Conservation (phyloP, 2,113 vertebrate genomes). For the Tragelaphus imberbis region DNA sequence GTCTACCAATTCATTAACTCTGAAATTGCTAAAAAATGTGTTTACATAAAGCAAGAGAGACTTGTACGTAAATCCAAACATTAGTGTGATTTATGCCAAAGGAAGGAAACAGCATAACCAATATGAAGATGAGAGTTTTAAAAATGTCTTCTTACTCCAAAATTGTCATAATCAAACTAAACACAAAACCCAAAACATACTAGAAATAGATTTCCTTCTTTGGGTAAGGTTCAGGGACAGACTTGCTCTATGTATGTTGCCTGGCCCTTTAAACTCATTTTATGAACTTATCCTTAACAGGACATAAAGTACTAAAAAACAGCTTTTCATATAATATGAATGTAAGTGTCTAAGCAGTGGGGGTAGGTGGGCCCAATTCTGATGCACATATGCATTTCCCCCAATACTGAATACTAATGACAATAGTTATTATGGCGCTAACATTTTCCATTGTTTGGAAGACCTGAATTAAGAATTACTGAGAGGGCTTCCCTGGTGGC, state of each 20-base stretch:
- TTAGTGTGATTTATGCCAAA: neutral
- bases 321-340: neutral
- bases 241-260: neutral
- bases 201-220: neutral
- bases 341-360: neutral
- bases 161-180: neutral
- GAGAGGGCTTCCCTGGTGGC: neutral
- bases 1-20: neutral
- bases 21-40: neutral
- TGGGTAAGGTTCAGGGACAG: neutral
- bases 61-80: conserved; percentile 8
- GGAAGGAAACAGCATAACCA: neutral
- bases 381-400: neutral
- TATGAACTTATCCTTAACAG: neutral
- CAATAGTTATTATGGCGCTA: neutral
- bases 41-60: conserved; percentile 12
- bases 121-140: neutral
- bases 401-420: conserved; percentile 14
- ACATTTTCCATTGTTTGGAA: neutral
- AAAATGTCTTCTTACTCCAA: neutral
- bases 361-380: neutral
- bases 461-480: neutral
- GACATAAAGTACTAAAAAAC: neutral
- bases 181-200: neutral
- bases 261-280: neutral